These are phyloP conservation scores for Pristionchus japonicus DNA, from an alignment of 2,888 invertebrate genomes.

Conservation along the genomic window DNA sequence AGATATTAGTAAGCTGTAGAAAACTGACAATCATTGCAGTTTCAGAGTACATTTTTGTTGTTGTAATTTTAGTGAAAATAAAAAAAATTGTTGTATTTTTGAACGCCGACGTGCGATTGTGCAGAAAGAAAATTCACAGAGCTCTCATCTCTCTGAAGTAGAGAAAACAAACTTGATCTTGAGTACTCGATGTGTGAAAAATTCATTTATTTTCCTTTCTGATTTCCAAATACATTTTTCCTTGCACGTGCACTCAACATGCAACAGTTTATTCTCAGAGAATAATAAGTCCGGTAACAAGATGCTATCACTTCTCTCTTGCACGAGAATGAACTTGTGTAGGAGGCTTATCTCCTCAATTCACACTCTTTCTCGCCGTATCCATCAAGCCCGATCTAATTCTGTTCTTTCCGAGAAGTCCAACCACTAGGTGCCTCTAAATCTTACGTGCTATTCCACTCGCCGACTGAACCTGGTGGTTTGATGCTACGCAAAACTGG, in stretches of 20 bases:
- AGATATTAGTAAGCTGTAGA: too few species aligned
- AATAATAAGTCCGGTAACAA: too few species aligned
- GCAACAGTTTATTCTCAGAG: too few species aligned
- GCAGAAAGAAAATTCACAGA: not conserved
- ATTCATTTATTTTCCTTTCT: too few species aligned
- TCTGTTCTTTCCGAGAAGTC: not conserved
- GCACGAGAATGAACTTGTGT: not conserved
- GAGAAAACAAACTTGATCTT: not conserved
- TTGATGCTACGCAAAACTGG: not conserved
- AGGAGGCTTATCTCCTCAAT: not conserved
- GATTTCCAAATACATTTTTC: too few species aligned
- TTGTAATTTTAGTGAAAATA: too few species aligned
- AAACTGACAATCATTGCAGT: not conserved
- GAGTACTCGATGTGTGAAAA: not conserved
- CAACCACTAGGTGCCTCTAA: not conserved
- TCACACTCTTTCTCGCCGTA: not conserved
- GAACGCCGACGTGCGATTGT: not conserved
- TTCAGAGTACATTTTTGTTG: not conserved
- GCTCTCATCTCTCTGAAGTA: not conserved
- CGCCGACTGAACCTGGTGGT: not conserved
- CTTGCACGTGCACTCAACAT: too few species aligned
- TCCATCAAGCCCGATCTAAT: not conserved
- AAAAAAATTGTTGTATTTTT: not conserved
- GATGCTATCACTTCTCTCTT: not conserved
- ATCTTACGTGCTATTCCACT: not conserved